These are phyloP conservation scores for Ctenosaura bakeri DNA, from an alignment of 2,797 vertebrate genomes.

Conservation along the genomic window DNA sequence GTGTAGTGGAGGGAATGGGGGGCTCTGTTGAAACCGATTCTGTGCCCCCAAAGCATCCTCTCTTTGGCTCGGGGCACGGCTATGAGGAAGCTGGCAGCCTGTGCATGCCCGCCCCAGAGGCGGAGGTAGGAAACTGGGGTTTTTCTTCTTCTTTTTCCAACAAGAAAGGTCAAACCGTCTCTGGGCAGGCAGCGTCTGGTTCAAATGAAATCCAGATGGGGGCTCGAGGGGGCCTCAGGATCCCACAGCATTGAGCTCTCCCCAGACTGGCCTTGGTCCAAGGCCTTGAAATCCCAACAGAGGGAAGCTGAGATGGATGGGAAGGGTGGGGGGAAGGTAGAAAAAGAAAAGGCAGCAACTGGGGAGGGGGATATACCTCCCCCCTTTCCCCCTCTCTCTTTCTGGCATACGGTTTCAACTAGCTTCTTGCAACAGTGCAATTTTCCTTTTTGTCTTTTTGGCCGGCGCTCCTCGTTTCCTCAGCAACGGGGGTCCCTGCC, in stretches of 20 bases:
- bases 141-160: not conserved
- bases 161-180: slow-evolving; percentile 45
- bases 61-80: not conserved
- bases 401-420: slow-evolving; percentile 18
- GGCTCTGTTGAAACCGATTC: not conserved
- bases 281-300: not conserved
- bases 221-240: slow-evolving; percentile 21
- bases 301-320: not conserved
- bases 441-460: slow-evolving; percentile 53
- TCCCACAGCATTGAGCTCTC: slow-evolving; percentile 25
- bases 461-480: slow-evolving; percentile 47
- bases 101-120: not conserved
- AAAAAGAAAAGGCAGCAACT: not conserved
- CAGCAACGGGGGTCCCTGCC: slow-evolving; percentile 74
- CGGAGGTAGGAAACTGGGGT: slow-evolving; percentile 40
- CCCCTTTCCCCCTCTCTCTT: not conserved
- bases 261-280: slow-evolving; percentile 32
- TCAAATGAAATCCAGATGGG: slow-evolving; percentile 52
- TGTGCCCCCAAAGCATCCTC: not conserved
- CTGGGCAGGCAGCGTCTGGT: slow-evolving; percentile 46
- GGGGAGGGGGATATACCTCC: not conserved
- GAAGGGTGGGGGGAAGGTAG: too few relatives aligned
- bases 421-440: slow-evolving; percentile 27
- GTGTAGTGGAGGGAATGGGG: not conserved
- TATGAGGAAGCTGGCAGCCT: slow-evolving; percentile 18